phyloP scores from a whole-genome alignment of 2,888 invertebrate genomes.

The Sminthurinus aureus region DNA sequence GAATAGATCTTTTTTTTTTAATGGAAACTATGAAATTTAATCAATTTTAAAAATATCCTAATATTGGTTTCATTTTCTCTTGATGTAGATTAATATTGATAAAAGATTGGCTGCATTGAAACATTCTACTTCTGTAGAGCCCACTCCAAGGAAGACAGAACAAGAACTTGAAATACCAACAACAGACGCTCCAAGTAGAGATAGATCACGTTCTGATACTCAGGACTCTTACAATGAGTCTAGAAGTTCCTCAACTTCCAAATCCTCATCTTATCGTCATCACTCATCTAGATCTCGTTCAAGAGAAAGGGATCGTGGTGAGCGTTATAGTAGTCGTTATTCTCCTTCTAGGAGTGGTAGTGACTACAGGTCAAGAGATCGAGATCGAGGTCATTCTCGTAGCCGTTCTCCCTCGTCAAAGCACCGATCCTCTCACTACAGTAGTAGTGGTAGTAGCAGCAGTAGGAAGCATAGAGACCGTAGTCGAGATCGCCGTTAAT shows the following conservation, averaged over 20 bases:
- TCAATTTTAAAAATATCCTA: conserved; percentile 6
- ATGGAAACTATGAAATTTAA: not conserved
- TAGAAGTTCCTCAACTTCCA: conserved; percentile 31
- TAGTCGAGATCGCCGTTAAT: conserved; percentile 14
- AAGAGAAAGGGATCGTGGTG: conserved; percentile 33
- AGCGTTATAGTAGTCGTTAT: conserved; percentile 4
- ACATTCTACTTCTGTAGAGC: conserved; percentile 63
- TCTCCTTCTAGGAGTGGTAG: conserved; percentile 31
- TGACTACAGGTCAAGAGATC: conserved; percentile 26
- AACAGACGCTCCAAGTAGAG: no score
- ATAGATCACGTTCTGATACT: conserved; percentile 28
- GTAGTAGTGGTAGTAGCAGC: conserved; percentile 6
- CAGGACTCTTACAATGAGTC: conserved; percentile 40
- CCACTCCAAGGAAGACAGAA: conserved; percentile 48
- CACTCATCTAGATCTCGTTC: conserved; percentile 39
- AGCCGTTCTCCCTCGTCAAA: conserved; percentile 40
- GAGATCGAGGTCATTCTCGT: conserved; percentile 16
- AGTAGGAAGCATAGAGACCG: conserved; percentile 25
- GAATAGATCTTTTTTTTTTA: not conserved
- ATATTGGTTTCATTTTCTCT: no score
- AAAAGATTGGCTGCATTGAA: conserved; percentile 73
- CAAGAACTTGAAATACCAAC: conserved; percentile 37
- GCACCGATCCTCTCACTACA: conserved; percentile 42
- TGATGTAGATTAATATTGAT: conserved; percentile 82
- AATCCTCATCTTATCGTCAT: conserved; percentile 19